These are phyloP conservation scores for Acromyrmex heyeri DNA, from an alignment of 1,140 invertebrate genomes.

Conservation along the genomic window DNA sequence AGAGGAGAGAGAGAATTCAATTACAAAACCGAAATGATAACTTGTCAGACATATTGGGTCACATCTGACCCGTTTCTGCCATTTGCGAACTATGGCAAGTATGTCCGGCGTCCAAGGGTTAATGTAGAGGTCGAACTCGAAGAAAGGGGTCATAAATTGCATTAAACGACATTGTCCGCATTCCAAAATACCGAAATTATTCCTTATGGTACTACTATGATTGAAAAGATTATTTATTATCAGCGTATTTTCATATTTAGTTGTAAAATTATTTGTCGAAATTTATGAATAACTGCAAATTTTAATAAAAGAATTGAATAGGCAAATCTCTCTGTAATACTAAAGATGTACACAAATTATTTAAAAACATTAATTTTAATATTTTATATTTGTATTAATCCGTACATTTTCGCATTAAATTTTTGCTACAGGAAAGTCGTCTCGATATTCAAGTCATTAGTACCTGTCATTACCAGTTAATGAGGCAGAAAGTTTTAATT, in stretches of 20 bases:
- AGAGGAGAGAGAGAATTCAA: slow-evolving; percentile 9
- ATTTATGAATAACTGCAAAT: neutral
- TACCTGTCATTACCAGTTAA: slow-evolving; percentile 48
- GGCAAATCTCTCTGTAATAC: neutral
- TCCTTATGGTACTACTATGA: neutral
- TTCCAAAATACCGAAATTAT: slow-evolving; percentile 43
- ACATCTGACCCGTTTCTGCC: slow-evolving; percentile 48
- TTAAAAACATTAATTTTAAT: neutral
- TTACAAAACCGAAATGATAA: slow-evolving; percentile 56
- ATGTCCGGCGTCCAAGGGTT: slow-evolving; percentile 53
- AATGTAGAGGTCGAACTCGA: slow-evolving; percentile 50
- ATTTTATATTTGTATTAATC: neutral
- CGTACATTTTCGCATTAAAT: neutral
- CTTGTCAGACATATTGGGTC: slow-evolving; percentile 49
- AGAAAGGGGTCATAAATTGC: slow-evolving; percentile 52
- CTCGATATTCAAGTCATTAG: slow-evolving; percentile 17
- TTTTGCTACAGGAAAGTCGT: neutral
- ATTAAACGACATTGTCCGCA: slow-evolving; percentile 52
- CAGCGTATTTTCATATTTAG: neutral
- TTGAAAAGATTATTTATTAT: slow-evolving; percentile 25
- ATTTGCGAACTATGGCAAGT: slow-evolving; percentile 61
- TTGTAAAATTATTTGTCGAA: neutral
- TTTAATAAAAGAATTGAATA: neutral
- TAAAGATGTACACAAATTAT: neutral
- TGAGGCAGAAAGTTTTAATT: slow-evolving; percentile 50